Conservation (phyloP, 2,888 invertebrate species). For the Timema cristinae region DNA sequence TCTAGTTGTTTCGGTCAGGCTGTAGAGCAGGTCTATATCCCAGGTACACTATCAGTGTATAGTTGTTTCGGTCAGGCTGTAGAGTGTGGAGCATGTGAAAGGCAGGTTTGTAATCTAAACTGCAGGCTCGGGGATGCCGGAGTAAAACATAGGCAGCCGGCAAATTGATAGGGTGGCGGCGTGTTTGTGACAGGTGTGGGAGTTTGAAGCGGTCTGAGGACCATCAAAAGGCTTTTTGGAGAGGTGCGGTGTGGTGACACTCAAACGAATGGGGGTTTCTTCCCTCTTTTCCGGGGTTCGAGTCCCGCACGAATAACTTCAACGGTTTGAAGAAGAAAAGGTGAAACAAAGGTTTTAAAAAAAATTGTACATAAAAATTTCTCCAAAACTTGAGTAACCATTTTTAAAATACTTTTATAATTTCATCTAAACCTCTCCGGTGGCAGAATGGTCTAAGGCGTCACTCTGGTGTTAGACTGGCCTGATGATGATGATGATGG, state of each 20-base stretch:
- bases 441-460: too few species aligned
- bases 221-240: conserved; percentile 24
- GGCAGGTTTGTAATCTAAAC: conserved; percentile 26
- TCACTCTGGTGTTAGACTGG: too few species aligned
- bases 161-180: conserved; percentile 24
- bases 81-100: conserved; percentile 4
- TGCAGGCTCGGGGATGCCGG: not conserved
- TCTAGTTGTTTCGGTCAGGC: too few species aligned
- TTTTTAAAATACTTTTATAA: too few species aligned
- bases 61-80: conserved; percentile 13
- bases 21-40: too few species aligned
- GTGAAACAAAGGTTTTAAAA: too few species aligned
- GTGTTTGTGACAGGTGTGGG: conserved; percentile 21
- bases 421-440: too few species aligned
- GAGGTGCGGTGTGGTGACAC: conserved; percentile 20
- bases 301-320: too few species aligned
- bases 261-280: conserved; percentile 11
- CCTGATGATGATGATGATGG: too few species aligned
- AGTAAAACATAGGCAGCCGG: conserved; percentile 26
- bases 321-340: too few species aligned
- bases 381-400: too few species aligned
- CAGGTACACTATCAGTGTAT: not conserved
- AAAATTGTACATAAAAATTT: too few species aligned
- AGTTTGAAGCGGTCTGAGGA: conserved; percentile 24
- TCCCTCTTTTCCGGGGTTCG: conserved; percentile 3